These are phyloP conservation scores for Ictidomys tridecemlineatus DNA, from an alignment of 2,113 vertebrate species.

Conservation along the genomic window DNA sequence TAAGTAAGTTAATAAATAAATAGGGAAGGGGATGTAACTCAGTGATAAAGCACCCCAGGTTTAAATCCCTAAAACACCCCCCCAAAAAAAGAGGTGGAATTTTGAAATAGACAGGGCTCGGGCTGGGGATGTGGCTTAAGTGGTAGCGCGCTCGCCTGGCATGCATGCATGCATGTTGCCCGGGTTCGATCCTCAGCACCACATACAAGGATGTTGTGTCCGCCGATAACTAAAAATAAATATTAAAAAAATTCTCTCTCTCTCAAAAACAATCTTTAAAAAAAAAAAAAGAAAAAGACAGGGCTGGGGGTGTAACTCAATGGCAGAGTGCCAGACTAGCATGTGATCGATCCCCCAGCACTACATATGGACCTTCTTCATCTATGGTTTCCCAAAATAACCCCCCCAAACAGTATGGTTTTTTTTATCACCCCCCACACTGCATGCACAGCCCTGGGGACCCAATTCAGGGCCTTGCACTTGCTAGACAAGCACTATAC, in stretches of 20 bases:
- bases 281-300: background rate
- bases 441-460: background rate
- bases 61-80: no score
- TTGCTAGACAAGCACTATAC: background rate
- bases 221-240: no score
- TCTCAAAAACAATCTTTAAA: background rate
- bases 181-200: no score
- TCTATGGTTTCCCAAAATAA: background rate
- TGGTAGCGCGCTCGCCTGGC: no score
- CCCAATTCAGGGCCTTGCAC: background rate
- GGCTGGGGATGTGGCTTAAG: no score
- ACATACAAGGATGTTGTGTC: no score
- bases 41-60: no score
- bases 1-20: no score
- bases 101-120: no score
- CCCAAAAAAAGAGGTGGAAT: no score
- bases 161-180: fast-evolving
- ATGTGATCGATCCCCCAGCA: background rate
- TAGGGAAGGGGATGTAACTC: no score
- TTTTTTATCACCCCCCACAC: background rate
- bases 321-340: background rate
- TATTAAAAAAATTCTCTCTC: no score
- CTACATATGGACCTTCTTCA: background rate
- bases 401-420: background rate
- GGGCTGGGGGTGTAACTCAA: background rate